These are phyloP conservation scores for Matsumyia berberina DNA, from an alignment of 2,888 invertebrate species.

Conservation along the genomic window DNA sequence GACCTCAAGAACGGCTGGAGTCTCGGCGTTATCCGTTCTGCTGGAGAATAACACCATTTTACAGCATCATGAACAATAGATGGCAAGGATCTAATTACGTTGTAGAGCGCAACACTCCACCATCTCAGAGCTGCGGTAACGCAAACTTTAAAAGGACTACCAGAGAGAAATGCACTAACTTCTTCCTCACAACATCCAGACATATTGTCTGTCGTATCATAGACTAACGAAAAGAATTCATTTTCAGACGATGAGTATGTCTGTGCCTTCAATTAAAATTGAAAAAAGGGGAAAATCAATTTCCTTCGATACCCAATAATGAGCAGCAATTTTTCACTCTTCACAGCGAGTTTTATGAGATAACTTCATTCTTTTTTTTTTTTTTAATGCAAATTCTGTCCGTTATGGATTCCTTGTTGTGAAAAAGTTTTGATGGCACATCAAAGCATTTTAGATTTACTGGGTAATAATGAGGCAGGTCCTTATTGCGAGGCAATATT, in stretches of 20 bases:
- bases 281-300: slow-evolving; percentile 11
- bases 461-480: slow-evolving; percentile 1
- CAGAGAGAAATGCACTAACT: slow-evolving; percentile 18
- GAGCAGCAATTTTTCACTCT: slow-evolving; percentile 22
- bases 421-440: slow-evolving; percentile 10
- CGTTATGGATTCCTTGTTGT: background rate
- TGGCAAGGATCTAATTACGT: slow-evolving; percentile 53
- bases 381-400: slow-evolving; percentile 2
- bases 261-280: background rate
- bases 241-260: background rate
- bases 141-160: slow-evolving; percentile 1
- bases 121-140: slow-evolving; percentile 4
- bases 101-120: slow-evolving; percentile 4
- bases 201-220: slow-evolving; percentile 16
- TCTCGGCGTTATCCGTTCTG: slow-evolving; percentile 22
- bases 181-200: slow-evolving; percentile 15
- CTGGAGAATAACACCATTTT: slow-evolving; percentile 23
- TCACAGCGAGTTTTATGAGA: slow-evolving; percentile 10
- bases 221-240: slow-evolving; percentile 20
- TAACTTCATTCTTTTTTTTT: background rate
- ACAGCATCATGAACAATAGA: slow-evolving; percentile 37
- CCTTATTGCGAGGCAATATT: background rate
- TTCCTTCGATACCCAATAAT: slow-evolving; percentile 26
- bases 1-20: background rate
- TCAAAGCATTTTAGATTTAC: slow-evolving; percentile 16